Evolutionary conservation across 1,140 invertebrate genomes (phyloP).

Genomic region (Drosophila nigromelanica): DNA sequence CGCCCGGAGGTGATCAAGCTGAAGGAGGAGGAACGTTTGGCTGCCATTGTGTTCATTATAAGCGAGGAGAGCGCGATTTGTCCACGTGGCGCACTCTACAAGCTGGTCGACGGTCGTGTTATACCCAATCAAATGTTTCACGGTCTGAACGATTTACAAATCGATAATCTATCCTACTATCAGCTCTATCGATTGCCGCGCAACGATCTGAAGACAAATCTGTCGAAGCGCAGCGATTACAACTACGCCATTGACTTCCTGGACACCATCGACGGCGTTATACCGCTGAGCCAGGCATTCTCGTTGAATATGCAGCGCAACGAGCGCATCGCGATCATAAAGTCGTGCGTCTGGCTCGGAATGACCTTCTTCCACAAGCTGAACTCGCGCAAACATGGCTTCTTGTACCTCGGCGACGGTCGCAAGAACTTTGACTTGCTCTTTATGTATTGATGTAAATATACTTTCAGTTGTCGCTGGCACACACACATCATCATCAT

Average conservation of each 20-base stretch:
- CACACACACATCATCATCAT: no score
- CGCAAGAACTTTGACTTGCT: slow-evolving; percentile 89
- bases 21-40: slow-evolving; percentile 91
- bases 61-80: slow-evolving; percentile 88
- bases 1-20: slow-evolving; percentile 85
- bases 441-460: slow-evolving; percentile 86
- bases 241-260: slow-evolving; percentile 91
- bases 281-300: slow-evolving; percentile 67
- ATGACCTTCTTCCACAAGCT: slow-evolving; percentile 89
- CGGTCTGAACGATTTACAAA: slow-evolving; percentile 86
- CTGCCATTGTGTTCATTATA: slow-evolving; percentile 88
- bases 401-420: slow-evolving; percentile 89
- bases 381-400: slow-evolving; percentile 87
- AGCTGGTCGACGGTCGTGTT: slow-evolving; percentile 87
- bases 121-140: slow-evolving; percentile 88
- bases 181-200: slow-evolving; percentile 87
- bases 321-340: slow-evolving; percentile 86
- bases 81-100: slow-evolving; percentile 89
- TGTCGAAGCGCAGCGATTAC: slow-evolving; percentile 89
- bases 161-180: slow-evolving; percentile 87
- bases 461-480: slow-evolving; percentile 6
- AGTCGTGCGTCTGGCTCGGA: slow-evolving; percentile 90
- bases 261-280: slow-evolving; percentile 87
- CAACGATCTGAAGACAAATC: slow-evolving; percentile 89
- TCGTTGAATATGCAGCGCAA: slow-evolving; percentile 85